Evolutionary conservation across 2,888 invertebrate genomes (phyloP), one percentile per base, ranked within the genome.

Genomic region (Tineola bisselliella): DNA sequence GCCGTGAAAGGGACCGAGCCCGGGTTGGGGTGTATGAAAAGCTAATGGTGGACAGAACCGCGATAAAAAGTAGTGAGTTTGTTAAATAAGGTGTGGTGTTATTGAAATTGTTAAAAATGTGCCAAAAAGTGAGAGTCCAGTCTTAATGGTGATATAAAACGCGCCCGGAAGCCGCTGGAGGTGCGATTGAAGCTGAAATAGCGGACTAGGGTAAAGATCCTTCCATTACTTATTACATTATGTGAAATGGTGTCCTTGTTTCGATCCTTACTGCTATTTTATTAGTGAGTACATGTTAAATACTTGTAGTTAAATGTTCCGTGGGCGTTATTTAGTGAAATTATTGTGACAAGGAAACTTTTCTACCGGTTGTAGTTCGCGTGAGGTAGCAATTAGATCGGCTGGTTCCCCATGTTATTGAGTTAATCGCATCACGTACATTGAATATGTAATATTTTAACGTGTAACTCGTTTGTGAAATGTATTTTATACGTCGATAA

Each of bases 1-100:
- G 87, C 87, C 86, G 87, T 84, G 82, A 82, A 82, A 80, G 84
- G 84, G 82, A 83, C 80, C 68, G 81, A 79, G 76, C 80, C 81
- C 78, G 76, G 84, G 77, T 64, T 64, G 66, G 66, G 81, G 80
- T 84, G 79, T 83, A 79, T 79, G 81, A 81, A 78, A 76, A 79
- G 78, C 76, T 81, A 80, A 84, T 83, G 82, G 79, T 86, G 79
- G 75, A 76, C 75, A 74, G 78, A 75, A 77, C 74, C 73, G 81
- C 84, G 81, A 69, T 79, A 76, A 79, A 80, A 81, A 76, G 76
- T 77, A 69, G 84, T 83, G 79, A 73, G 73, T 73, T 73, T 69
- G 13, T n/a, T 73, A 73, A 67, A 75, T 74, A 78, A 70, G 77
- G 87, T 86, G 86, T 76, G 78, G 87, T 87, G 87, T 75, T 70